Base-by-base conservation (phyloP, 2,888 invertebrate species). In the Tinea semifulvella region DNA sequence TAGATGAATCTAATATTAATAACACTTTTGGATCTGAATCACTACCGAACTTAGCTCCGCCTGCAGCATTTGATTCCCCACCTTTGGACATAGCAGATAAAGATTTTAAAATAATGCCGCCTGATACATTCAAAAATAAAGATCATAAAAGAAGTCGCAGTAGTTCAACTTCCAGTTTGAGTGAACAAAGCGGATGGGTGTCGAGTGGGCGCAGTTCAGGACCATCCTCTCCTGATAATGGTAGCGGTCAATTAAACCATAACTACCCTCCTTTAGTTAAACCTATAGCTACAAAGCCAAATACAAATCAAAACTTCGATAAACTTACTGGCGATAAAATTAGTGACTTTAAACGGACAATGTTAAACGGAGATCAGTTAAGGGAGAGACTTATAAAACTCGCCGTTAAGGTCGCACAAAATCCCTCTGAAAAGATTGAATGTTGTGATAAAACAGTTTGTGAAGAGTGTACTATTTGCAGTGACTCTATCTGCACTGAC, bases 181-280 rank as follows among this genome's bases (percentile, higher is more conserved):
- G 92, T 56, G 93, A 93, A 65, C 90, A 91, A 66, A 92, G 92
- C 58, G 93, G 93, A 1, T 94, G 93, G 92, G 92, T 93, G 1
- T 92, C 92, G 20, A 92, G 91, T 55, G 86, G 89, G 36, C 81
- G 85, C 35, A 88, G 86, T 57, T 86, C 88, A 43, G 84, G 82
- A 14, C 83, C 83, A n/a, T 86, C 87, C 0, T 83, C 85, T 44
- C 87, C 86, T 3, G 87, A 87, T 57, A 72, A 74, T 57, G 72
- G 68, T 44, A 82, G 70, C 66, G 74, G 66, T 75, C 82, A 73
- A 69, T 79, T 68, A 70, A 82, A 66, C 59, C 83, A 66, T 65
- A 84, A 62, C 58, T 79, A 65, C 48, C 53, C 57, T 50, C 66
- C 59, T 54, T 69, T 66, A 53, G 64, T 52, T 60, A 81, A 60